Evolutionary conservation across 2,888 invertebrate species (phyloP), one percentile per base, ranked within the genome.

Genomic region (Augochlorella aurata): DNA sequence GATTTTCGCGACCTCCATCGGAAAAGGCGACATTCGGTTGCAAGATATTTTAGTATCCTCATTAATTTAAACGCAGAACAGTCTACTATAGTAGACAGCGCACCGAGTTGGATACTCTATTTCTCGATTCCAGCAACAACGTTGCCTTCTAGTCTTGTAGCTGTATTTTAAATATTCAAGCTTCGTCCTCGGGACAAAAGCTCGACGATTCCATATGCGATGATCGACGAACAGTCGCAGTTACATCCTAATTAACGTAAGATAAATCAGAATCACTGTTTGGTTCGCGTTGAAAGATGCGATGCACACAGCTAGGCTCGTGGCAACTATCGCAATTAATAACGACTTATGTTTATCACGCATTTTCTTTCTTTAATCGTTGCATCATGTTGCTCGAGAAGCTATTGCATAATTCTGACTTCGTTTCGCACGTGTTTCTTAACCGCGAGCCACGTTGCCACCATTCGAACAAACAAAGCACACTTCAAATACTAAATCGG

Each of bases 311-410:
- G 47, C 44, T 29, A 18, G 10, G 38, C 66, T 81, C 58, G 52
- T 21, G 29, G n/a, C 63, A 12, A 49, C 24, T 63, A 21, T 49
- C 16, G 44, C 0, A 44, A 63, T 63, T 38, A 63, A 63, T 38
- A 63, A 24, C n/a, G 58, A 71, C 74, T 49, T 74, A 58, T 71
- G 70, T 78, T 58, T 70, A 49, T 67, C n/a, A 18, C 50, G 38
- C 74, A 71, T 67, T 79, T 52, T 52, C 61, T 61, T 47, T 10
- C 9, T 5, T 58, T n/a, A 16, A 47, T 52, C 38, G 16, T 68
- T 74, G 61, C 74, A 29, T 79, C 81, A 67, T 12, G 2, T n/a
- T 16, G 5, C 1, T 38, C 16, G 47, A 7, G 9, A 38, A 54
- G 16, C 29, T 61, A 52, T 71, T 79, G 21, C 74, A 29, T 50